Evolutionary conservation across 2,797 vertebrate species (phyloP).

Genomic region (Gymnothorax javanicus): DNA sequence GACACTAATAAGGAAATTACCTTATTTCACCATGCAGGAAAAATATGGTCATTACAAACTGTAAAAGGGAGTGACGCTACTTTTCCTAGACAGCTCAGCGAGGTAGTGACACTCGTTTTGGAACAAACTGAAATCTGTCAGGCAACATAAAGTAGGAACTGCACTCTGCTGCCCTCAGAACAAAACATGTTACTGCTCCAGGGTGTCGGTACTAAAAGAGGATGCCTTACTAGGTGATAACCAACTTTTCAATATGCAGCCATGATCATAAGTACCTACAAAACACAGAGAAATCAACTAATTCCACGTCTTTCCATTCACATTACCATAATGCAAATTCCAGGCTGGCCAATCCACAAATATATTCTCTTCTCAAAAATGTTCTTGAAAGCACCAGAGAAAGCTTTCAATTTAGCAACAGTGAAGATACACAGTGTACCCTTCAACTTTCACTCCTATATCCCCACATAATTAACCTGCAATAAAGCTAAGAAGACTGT

Average conservation of each 20-base stretch:
- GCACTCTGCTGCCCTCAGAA: neutral
- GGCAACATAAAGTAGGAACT: neutral
- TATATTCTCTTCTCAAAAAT: neutral
- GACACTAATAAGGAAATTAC: constrained; percentile 9
- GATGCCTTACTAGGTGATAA: neutral
- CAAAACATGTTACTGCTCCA: neutral
- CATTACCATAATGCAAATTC: neutral
- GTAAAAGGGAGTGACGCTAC: neutral
- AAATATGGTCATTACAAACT: neutral
- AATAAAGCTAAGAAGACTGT: neutral
- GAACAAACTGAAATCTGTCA: neutral
- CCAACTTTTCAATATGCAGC: neutral
- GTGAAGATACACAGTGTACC: neutral
- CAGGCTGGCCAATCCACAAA: neutral
- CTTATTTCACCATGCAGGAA: neutral
- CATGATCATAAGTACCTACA: neutral
- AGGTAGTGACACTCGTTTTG: neutral
- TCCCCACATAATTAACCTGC: neutral
- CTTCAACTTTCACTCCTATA: neutral
- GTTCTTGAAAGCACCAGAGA: neutral
- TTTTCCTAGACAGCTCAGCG: neutral
- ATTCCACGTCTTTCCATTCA: neutral
- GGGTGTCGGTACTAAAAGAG: neutral
- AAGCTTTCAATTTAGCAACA: neutral
- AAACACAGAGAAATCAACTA: neutral